Conservation (phyloP, 2,797 vertebrate species). For the Sorex maritimensis region DNA sequence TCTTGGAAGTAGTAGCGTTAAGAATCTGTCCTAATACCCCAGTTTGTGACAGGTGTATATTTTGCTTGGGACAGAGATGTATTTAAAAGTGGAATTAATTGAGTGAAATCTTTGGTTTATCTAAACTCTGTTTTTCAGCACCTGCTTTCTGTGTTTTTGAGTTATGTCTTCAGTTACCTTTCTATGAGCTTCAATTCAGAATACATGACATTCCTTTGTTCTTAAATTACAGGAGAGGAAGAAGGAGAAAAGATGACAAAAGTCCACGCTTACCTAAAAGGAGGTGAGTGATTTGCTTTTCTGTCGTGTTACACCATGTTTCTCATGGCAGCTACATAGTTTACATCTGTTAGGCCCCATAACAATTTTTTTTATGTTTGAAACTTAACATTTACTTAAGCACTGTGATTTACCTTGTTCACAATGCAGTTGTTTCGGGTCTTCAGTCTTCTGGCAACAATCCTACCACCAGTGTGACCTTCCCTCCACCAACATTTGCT, state of each 20-base stretch:
- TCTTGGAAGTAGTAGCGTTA: constrained; percentile 24
- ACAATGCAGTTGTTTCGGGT: no score
- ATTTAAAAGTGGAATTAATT: background rate
- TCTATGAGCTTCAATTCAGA: constrained; percentile 13
- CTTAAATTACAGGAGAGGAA: constrained; percentile 93
- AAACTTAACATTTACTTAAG: no score
- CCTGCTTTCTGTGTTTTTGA: background rate
- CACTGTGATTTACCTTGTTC: no score
- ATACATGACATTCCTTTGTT: constrained; percentile 78
- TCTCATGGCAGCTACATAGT: background rate
- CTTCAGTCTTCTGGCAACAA: no score
- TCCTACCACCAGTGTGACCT: no score
- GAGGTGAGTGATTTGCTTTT: constrained; percentile 91
- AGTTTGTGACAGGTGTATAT: background rate
- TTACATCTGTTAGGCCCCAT: background rate
- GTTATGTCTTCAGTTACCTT: background rate
- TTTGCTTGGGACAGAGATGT: background rate
- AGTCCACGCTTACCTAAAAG: constrained; percentile 97
- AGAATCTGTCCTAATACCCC: constrained; percentile 33
- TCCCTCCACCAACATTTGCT: no score
- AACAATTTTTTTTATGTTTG: no score
- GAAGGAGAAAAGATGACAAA: constrained; percentile 98
- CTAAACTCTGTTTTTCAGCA: background rate
- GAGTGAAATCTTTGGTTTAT: background rate
- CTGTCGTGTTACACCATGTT: background rate